Evolutionary conservation across 2,113 vertebrate genomes (phyloP).

Genomic region (Oryzias javanicus): DNA sequence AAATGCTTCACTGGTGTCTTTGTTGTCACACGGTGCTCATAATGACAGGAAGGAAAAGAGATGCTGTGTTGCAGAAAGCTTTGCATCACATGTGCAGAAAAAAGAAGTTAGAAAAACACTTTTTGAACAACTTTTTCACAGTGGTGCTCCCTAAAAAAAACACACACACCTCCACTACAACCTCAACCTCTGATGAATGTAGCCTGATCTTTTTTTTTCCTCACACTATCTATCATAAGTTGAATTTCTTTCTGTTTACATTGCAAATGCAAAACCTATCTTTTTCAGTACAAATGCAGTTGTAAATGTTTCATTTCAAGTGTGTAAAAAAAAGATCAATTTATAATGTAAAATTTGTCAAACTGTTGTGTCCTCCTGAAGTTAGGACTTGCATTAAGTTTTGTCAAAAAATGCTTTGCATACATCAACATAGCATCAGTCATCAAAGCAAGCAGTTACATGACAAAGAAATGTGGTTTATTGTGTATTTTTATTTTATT

Average conservation of each 20-base stretch:
- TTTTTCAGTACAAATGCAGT: not conserved
- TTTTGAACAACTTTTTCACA: not conserved
- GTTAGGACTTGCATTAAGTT: conserved; percentile 8
- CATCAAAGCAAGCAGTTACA: too few relatives aligned
- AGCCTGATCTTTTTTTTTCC: not conserved
- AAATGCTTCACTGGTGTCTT: not conserved
- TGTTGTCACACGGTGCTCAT: not conserved
- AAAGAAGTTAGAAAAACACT: conserved; percentile 1
- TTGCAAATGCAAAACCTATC: conserved; percentile 17
- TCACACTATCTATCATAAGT: conserved; percentile 4
- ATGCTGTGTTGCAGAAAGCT: conserved; percentile 4
- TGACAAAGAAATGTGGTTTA: too few relatives aligned
- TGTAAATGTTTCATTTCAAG: conserved; percentile 4
- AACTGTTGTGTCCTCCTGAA: not conserved
- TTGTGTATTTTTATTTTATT: too few relatives aligned
- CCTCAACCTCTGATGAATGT: conserved; percentile 18
- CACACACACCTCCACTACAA: conserved; percentile 40
- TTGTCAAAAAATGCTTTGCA: not conserved
- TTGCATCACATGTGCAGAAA: not conserved
- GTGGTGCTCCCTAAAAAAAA: conserved; percentile 32
- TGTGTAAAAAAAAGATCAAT: conserved; percentile 9
- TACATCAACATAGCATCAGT: too few relatives aligned
- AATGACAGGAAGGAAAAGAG: conserved; percentile 23
- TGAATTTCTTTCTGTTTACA: conserved; percentile 9
- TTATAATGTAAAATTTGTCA: too few relatives aligned